Percentiles rank a stretch among this genome's conserved stretches.
Evolutionary conservation across 2,888 invertebrate species (phyloP).

Genomic region (Netelia inedita): DNA sequence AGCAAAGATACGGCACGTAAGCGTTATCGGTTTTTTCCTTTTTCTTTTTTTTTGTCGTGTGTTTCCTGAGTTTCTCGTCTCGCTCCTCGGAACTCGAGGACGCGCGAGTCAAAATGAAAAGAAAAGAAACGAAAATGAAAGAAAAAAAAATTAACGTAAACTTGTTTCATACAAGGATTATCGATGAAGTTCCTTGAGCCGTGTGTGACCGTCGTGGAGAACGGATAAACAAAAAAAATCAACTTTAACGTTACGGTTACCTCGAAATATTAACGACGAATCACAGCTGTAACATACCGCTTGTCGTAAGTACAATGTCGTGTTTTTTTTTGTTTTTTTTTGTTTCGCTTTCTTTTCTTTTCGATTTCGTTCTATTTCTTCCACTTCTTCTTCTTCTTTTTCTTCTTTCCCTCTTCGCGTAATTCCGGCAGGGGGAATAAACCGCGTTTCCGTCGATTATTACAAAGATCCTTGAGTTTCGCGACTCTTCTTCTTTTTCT

Average conservation of each 20-base stretch:
- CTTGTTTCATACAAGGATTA: slow-evolving; percentile 66
- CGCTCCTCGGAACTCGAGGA: slow-evolving; percentile 9
- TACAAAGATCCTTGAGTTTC: slow-evolving; percentile 45
- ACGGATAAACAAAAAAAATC: slow-evolving; percentile 27
- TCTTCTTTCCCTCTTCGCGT: slow-evolving; percentile 20
- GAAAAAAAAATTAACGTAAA: neutral
- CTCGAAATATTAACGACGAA: slow-evolving; percentile 60
- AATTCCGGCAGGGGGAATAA: slow-evolving; percentile 37
- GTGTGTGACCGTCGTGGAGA: slow-evolving; percentile 27
- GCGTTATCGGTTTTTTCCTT: slow-evolving; percentile 22
- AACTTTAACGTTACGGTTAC: slow-evolving; percentile 42
- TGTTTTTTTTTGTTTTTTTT: slow-evolving; percentile 23
- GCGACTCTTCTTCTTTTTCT: slow-evolving; percentile 41
- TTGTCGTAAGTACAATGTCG: slow-evolving; percentile 64
- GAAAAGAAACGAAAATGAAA: slow-evolving; percentile 4
- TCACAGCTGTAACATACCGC: slow-evolving; percentile 62
- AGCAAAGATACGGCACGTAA: slow-evolving; percentile 27
- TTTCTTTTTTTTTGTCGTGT: too few relatives aligned
- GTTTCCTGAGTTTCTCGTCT: slow-evolving; percentile 45
- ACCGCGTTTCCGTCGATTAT: slow-evolving; percentile 41
- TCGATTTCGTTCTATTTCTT: neutral
- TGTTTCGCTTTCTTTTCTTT: slow-evolving; percentile 35
- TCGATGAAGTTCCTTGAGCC: slow-evolving; percentile 64
- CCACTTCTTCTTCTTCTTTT: neutral
- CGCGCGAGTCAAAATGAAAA: slow-evolving; percentile 25